Evolutionary conservation across 2,888 invertebrate genomes (phyloP).

Genomic region (Branchipolynoe longqiensis): DNA sequence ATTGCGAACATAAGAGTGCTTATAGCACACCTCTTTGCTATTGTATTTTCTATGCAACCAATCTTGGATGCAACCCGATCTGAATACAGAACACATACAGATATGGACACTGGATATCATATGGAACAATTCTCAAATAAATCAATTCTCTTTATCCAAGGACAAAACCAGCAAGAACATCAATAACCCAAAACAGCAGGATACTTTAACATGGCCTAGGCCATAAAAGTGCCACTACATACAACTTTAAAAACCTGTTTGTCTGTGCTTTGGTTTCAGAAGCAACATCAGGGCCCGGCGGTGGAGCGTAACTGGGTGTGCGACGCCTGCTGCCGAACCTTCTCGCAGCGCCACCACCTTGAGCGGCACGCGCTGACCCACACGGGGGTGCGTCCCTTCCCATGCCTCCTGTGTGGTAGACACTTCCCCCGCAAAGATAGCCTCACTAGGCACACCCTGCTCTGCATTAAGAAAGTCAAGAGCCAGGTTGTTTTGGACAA

Average conservation of each 20-base stretch:
- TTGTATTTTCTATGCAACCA: no score
- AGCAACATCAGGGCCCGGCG: not conserved
- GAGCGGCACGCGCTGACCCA: conserved; percentile 14
- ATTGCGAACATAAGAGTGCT: no score
- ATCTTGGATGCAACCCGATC: no score
- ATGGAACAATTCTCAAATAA: no score
- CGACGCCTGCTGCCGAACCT: not conserved
- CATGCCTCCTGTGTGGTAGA: not conserved
- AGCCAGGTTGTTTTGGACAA: conserved; percentile 7
- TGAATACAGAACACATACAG: no score
- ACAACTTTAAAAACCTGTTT: conserved; percentile 7
- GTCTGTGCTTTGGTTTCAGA: conserved; percentile 24
- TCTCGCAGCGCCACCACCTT: conserved; percentile 20
- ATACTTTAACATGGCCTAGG: no score
- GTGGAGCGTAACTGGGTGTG: conserved; percentile 15
- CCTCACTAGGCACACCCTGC: conserved; percentile 3
- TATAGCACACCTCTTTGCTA: no score
- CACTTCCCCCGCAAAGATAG: conserved; percentile 41
- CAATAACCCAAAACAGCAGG: no score
- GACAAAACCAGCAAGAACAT: no score
- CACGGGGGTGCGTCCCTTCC: conserved; percentile 36
- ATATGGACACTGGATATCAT: no score
- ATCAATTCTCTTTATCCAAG: no score
- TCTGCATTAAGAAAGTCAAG: conserved; percentile 22
- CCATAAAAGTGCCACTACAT: no score